phyloP scores from a whole-genome alignment of 2,888 invertebrate species.

The Limenitis camilla region DNA sequence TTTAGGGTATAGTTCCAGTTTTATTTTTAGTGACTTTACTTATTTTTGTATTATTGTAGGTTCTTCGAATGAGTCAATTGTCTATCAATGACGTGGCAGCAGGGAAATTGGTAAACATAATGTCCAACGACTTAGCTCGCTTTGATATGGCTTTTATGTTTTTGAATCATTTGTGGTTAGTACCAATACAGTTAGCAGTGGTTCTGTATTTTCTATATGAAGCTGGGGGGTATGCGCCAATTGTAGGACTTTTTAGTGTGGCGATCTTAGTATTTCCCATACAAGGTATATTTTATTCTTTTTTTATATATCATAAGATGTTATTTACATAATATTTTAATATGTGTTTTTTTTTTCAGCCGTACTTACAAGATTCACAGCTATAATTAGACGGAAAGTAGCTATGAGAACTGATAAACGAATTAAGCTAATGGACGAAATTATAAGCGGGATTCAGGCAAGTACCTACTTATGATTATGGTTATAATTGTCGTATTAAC shows the following conservation, averaged over 20 bases:
- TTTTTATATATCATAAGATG: no score
- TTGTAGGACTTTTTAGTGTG: constrained; percentile 60
- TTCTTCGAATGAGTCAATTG: constrained; percentile 81
- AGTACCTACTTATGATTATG: no score
- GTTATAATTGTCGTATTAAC: no score
- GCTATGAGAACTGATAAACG: no score
- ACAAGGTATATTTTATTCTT: constrained; percentile 42
- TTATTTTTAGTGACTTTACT: no score
- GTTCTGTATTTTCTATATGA: constrained; percentile 54
- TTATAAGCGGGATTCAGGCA: constrained; percentile 89
- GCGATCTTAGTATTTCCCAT: constrained; percentile 74
- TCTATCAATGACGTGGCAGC: constrained; percentile 79
- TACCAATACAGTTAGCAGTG: constrained; percentile 80
- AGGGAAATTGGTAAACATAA: constrained; percentile 86
- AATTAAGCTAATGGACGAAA: constrained; percentile 90
- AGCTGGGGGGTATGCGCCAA: constrained; percentile 54
- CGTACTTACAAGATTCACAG: constrained; percentile 68
- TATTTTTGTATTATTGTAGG: constrained; percentile 51
- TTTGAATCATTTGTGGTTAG: constrained; percentile 85
- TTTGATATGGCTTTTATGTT: constrained; percentile 83
- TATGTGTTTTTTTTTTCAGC: constrained; percentile 82
- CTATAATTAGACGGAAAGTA: no score
- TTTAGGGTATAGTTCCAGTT: constrained; percentile 19
- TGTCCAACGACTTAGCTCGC: constrained; percentile 88
- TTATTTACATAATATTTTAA: constrained; percentile 76